Percentiles rank a stretch among this genome's conserved stretches.
Evolutionary conservation across 2,113 vertebrate species (phyloP).

Genomic region (Zosterops lateralis): DNA sequence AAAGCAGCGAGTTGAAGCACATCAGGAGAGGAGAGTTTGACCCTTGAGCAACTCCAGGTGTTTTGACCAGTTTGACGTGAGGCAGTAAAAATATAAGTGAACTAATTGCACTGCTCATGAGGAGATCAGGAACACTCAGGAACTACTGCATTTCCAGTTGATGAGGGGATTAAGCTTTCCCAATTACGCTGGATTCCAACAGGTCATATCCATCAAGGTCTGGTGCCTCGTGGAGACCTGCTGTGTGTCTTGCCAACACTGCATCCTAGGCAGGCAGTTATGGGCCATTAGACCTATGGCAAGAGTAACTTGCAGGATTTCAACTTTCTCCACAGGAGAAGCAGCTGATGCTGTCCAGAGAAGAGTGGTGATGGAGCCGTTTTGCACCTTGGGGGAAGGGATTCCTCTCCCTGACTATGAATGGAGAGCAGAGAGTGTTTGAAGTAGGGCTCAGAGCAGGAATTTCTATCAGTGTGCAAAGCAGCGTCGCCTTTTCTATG

Average conservation of each 20-base stretch:
- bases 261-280: neutral
- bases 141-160: neutral
- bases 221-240: neutral
- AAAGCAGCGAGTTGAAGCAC: neutral
- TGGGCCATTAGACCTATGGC: neutral
- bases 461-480: neutral
- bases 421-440: fast-evolving
- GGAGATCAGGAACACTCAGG: neutral
- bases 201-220: neutral
- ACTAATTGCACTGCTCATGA: neutral
- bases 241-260: neutral
- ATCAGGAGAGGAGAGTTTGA: neutral
- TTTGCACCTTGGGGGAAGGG: neutral
- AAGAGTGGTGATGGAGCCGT: neutral
- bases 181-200: fast-evolving
- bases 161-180: neutral
- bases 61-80: neutral
- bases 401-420: neutral
- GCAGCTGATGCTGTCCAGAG: neutral
- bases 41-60: neutral
- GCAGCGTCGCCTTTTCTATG: neutral
- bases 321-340: fast-evolving
- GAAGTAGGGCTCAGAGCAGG: neutral
- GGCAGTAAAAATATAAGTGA: neutral
- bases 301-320: neutral